phyloP scores from a whole-genome alignment of 2,797 vertebrate genomes.

The Valencia hispanica region DNA sequence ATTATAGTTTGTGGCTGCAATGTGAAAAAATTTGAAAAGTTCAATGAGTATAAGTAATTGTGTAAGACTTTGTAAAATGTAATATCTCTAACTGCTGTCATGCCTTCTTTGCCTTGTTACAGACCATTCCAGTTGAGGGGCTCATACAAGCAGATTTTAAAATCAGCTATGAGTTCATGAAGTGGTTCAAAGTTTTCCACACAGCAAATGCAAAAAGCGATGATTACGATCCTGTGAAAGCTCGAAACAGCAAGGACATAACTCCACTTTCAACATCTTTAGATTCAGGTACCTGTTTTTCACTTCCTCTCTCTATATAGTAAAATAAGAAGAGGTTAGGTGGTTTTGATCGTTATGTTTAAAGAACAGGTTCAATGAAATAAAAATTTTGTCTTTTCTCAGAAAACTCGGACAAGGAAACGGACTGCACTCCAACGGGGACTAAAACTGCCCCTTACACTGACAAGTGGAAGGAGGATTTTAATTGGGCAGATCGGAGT shows the following conservation, averaged over 20 bases:
- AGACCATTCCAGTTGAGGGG: slow-evolving; percentile 75
- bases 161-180: slow-evolving; percentile 69
- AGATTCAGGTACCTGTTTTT: slow-evolving; percentile 5
- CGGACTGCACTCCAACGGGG: neutral
- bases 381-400: slow-evolving; percentile 13
- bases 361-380: slow-evolving; percentile 1
- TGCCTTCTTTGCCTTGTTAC: slow-evolving; percentile 28
- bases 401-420: slow-evolving; percentile 32
- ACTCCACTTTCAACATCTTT: slow-evolving; percentile 9
- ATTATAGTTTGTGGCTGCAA: no score
- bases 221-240: slow-evolving; percentile 64
- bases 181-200: slow-evolving; percentile 80
- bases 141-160: slow-evolving; percentile 71
- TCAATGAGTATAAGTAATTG: neutral
- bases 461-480: slow-evolving; percentile 67
- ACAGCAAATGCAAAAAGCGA: slow-evolving; percentile 47
- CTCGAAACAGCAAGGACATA: slow-evolving; percentile 61
- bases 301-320: neutral
- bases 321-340: neutral
- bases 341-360: slow-evolving; percentile 3
- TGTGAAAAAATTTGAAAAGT: neutral
- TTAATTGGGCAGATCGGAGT: slow-evolving; percentile 69
- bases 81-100: neutral
- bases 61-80: neutral
- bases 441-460: slow-evolving; percentile 33